A percentile compares a stretch with the other conserved stretches of the same genome.
These are phyloP conservation scores for Melanotaenia pygmaea DNA, from an alignment of 2,797 vertebrate genomes.

Conservation along the genomic window DNA sequence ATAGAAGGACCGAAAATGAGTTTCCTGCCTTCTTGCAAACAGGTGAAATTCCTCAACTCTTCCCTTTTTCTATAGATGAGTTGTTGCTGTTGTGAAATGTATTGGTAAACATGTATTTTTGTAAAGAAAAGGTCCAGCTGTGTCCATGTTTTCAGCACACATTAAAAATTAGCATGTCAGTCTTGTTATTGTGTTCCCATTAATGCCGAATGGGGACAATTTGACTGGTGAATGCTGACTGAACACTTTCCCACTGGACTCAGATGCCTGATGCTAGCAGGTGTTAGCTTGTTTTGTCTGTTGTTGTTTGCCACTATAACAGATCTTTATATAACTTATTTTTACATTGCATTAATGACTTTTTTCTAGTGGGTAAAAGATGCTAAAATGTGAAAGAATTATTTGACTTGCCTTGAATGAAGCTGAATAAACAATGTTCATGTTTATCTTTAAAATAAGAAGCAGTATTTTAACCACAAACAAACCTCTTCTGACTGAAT, in stretches of 20 bases:
- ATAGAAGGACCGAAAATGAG: too few species aligned
- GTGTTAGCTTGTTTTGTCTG: not conserved
- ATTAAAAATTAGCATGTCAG: not conserved
- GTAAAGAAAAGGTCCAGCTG: not conserved
- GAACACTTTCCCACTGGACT: not conserved
- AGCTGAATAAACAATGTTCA: constrained; percentile 1
- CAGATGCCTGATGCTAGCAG: not conserved
- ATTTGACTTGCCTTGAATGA: not conserved
- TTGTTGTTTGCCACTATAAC: not conserved
- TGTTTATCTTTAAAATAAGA: not conserved
- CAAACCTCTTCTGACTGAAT: constrained; percentile 6
- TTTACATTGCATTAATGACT: not conserved
- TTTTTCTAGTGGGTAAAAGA: not conserved
- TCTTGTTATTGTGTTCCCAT: not conserved
- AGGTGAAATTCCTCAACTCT: too few species aligned
- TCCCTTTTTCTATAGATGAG: too few species aligned
- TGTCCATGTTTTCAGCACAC: not conserved
- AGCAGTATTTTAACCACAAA: not conserved
- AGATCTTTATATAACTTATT: not conserved
- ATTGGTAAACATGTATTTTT: not conserved
- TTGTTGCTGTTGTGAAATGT: too few species aligned
- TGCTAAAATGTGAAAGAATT: not conserved
- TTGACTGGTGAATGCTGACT: not conserved
- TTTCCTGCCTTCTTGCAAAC: too few species aligned
- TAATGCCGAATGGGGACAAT: not conserved